Percentiles rank a stretch among this genome's conserved stretches.
Conservation (phyloP, 2,888 invertebrate species). For the Alcis repandata region DNA sequence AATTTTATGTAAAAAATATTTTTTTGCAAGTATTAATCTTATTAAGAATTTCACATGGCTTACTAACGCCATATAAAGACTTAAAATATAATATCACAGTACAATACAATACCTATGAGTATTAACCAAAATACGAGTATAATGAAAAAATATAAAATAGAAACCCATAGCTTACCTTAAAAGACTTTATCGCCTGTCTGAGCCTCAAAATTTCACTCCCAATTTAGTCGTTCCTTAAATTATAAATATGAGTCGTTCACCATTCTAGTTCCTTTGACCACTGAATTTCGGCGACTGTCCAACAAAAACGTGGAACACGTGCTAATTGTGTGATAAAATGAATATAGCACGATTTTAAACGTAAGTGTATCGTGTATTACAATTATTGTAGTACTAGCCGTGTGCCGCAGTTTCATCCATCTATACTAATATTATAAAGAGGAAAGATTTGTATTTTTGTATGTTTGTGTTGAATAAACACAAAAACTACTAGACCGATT, state of each 20-base stretch:
- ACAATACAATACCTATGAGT: neutral
- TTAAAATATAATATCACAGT: neutral
- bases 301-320: constrained; percentile 48
- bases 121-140: too few relatives aligned
- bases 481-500: too few relatives aligned
- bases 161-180: constrained; percentile 21
- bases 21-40: too few relatives aligned
- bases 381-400: constrained; percentile 19
- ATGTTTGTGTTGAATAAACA: too few relatives aligned
- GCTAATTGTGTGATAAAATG: constrained; percentile 73
- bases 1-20: too few relatives aligned
- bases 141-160: too few relatives aligned
- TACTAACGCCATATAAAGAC: too few relatives aligned
- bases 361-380: constrained; percentile 45
- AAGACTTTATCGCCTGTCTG: constrained; percentile 3
- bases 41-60: too few relatives aligned
- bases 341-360: constrained; percentile 69
- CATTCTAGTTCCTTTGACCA: constrained; percentile 42
- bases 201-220: neutral
- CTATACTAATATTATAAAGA: too few relatives aligned
- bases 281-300: constrained; percentile 59
- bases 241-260: constrained; percentile 24
- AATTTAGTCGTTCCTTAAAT: constrained; percentile 8
- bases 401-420: too few relatives aligned
- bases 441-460: too few relatives aligned